phyloP scores from a whole-genome alignment of 2,797 vertebrate genomes.

The Etheostoma perlongum region DNA sequence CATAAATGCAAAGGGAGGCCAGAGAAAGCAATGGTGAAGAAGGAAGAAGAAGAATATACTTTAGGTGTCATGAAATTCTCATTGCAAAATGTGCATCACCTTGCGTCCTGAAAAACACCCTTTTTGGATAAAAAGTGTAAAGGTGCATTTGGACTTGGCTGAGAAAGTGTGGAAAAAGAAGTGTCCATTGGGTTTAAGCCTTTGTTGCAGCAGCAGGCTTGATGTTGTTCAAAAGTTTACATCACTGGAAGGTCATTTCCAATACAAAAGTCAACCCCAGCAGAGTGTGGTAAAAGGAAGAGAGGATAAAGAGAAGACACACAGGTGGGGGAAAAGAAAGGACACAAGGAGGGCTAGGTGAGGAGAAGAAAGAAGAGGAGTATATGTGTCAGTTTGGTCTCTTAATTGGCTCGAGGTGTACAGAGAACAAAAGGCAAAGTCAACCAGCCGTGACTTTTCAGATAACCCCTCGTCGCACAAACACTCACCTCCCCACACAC shows the following conservation, averaged over 20 bases:
- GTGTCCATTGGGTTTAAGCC: slow-evolving; percentile 56
- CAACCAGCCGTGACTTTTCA: slow-evolving; percentile 79
- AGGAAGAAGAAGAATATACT: slow-evolving; percentile 1
- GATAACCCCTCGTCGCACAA: slow-evolving; percentile 63
- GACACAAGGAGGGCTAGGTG: slow-evolving; percentile 35
- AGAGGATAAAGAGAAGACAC: slow-evolving; percentile 45
- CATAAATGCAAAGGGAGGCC: background rate
- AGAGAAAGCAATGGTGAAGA: slow-evolving; percentile 1
- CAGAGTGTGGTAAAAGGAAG: slow-evolving; percentile 43
- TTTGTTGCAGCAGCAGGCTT: slow-evolving; percentile 55
- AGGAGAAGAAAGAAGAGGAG: slow-evolving; percentile 58
- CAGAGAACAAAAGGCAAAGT: slow-evolving; percentile 75
- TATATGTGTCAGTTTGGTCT: slow-evolving; percentile 81
- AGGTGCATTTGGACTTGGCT: slow-evolving; percentile 34
- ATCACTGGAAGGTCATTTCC: slow-evolving; percentile 73
- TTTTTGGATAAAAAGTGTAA: slow-evolving; percentile 27
- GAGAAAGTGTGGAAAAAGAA: slow-evolving; percentile 32
- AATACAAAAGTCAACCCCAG: slow-evolving; percentile 63
- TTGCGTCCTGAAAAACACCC: background rate
- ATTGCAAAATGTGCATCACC: slow-evolving; percentile 34
- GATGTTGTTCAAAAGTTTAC: slow-evolving; percentile 75
- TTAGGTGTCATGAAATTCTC: slow-evolving; percentile 40
- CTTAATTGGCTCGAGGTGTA: slow-evolving; percentile 80
- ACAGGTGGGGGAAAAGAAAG: slow-evolving; percentile 45
- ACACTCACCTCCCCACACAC: slow-evolving; percentile 22